Base-by-base conservation (phyloP, 2,797 vertebrate genomes). In the Botia almorhae region DNA sequence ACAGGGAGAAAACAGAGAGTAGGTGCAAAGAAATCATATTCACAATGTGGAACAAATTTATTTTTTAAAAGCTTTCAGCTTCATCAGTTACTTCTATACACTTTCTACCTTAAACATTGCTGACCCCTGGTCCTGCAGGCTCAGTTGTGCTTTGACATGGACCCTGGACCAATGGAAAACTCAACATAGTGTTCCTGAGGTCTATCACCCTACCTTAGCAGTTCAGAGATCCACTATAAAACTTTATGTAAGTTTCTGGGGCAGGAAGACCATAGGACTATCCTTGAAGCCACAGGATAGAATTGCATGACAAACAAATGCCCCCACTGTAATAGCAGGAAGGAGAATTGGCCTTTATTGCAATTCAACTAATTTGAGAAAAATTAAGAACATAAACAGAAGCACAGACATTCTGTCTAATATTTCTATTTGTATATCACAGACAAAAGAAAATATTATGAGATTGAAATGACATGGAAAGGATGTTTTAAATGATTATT, bases 51-150 rank as follows among this genome's bases (percentile, higher is more conserved):
- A n/a, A n/a, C n/a, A n/a, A n/a, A n/a, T n/a, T n/a, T 16, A 73
- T 14, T 16, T 82, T 74, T 26, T 26, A 60, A 79, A 72, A 36
- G 17, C 7, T 12, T 68, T 51, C 23, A 69, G 65, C 53, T 73
- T 63, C 65, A 16, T 70, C 36, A 78, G n/a, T 46, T 69, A n/a
- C 43, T 29, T 39, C 56, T 55, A 68, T 19, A 56, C 67, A 11
- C 7, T 81, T 55, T 70, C 7, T 43, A 43, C 1, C 0, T 43
- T 39, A 39, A 39, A 39, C 7, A 39, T 6, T 39, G 36, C 36
- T 39, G 36, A 51, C 50, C 50, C 16, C 13, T 51, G 50, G 50
- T 16, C 13, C 50, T 51, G 50, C 50, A 51, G 13, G 13, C 2
- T 51, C 16, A 16, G 50, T 51, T 51, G 39, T 43, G 39, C 39